Percentiles rank a stretch among this genome's conserved stretches.
Conservation (phyloP, 1,140 invertebrate genomes). For the Eupeodes corollae region DNA sequence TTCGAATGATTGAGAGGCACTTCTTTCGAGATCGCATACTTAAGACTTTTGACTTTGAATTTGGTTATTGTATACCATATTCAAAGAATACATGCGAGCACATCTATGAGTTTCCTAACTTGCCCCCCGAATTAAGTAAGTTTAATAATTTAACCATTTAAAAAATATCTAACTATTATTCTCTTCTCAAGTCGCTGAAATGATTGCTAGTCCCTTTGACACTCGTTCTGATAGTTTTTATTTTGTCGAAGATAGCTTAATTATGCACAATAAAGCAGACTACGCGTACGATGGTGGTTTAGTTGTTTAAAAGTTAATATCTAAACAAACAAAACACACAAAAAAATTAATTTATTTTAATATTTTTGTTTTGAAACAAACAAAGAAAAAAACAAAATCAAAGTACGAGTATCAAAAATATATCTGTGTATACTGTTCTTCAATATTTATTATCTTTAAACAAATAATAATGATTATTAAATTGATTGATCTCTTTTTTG, state of each 20-base stretch:
- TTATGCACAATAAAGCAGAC: conserved; percentile 95
- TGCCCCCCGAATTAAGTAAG: conserved; percentile 78
- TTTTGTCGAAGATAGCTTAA: conserved; percentile 90
- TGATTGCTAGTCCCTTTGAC: conserved; percentile 92
- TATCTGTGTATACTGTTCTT: no score
- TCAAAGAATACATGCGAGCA: conserved; percentile 97
- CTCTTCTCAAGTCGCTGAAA: conserved; percentile 79
- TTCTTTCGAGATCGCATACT: conserved; percentile 88
- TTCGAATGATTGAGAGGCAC: conserved; percentile 97
- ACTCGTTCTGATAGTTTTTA: conserved; percentile 98
- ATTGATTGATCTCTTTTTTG: no score
- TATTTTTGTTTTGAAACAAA: no score
- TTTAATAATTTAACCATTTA: conserved; percentile 11
- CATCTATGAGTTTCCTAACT: conserved; percentile 94
- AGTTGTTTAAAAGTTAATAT: conserved; percentile 16
- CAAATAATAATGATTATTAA: no score
- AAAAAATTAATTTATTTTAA: no score
- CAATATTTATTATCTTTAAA: no score
- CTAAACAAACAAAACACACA: no score
- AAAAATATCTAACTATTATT: conserved; percentile 6
- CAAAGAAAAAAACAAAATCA: no score
- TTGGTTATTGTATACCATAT: conserved; percentile 97
- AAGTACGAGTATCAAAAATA: no score
- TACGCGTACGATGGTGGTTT: conserved; percentile 36
- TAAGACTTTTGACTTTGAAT: conserved; percentile 99